Evolutionary conservation across 2,888 invertebrate genomes (phyloP), one percentile per base, ranked within the genome.

Genomic region (Hipparchia sbordonii): DNA sequence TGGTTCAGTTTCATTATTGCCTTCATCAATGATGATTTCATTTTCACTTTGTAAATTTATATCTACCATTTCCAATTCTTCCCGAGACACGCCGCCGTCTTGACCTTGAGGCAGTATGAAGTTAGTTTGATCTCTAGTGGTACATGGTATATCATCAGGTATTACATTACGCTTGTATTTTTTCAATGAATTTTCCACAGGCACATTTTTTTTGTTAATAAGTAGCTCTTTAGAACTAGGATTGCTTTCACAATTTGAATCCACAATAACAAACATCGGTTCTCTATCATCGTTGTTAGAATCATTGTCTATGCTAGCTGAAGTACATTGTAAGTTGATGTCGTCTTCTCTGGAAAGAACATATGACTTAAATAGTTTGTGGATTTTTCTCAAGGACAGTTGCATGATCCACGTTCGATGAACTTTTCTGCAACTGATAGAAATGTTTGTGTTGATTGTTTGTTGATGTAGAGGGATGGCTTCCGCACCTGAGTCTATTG

Each of bases 261-360:
- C 85, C 60, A 87, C 83, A 67, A 86, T 82, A 46, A 88, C 82
- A 63, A 85, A 85, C 78, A 86, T 81, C 13, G 82, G 83, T 74
- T 86, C 83, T 76, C 79, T 84, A 54, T 85, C 80, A 67, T 75
- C 71, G 75, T 77, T 80, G 74, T 75, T 76, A 56, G 77, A 74
- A 67, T 80, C 77, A 73, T 73, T 69, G 52, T 76, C 72, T 71
- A 78, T 76, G 81, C 82, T 85, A 62, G 73, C 76, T 7, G 80
- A 67, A 48, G 79, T 65, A 77, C 78, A 82, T 79, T 81, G 81
- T 63, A 82, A 76, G 74, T 74, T 79, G 78, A 78, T 72, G 79
- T 82, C 84, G 81, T 87, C 84, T 85, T 87, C 83, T 80, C 86
- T 88, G 84, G 79, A 89, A 86, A 88, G 80, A 84, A 86, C 75